These are phyloP conservation scores for Stenolophus ochropezus DNA, from an alignment of 2,888 invertebrate species.

Conservation along the genomic window DNA sequence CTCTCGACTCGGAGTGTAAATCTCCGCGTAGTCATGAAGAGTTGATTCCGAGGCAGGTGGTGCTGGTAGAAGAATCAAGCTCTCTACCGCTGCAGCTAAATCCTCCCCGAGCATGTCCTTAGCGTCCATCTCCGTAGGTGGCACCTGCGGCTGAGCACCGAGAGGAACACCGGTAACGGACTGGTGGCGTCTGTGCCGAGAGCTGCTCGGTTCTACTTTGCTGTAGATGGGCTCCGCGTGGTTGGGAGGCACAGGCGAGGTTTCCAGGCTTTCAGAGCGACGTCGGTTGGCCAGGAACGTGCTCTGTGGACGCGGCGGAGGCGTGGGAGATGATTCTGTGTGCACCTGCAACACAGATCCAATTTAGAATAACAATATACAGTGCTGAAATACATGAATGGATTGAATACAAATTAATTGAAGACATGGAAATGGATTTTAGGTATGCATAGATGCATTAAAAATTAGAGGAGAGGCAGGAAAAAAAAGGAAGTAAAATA, in stretches of 20 bases:
- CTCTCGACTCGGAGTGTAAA: constrained; percentile 92
- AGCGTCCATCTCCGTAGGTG: constrained; percentile 58
- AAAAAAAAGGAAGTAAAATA: too few relatives aligned
- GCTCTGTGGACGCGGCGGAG: constrained; percentile 67
- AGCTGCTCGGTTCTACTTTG: constrained; percentile 69
- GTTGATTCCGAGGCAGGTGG: constrained; percentile 76
- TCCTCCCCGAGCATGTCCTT: constrained; percentile 77
- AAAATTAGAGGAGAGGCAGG: too few relatives aligned
- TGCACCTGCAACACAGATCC: constrained; percentile 60
- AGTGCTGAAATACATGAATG: too few relatives aligned
- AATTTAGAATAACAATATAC: not conserved
- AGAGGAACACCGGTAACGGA: constrained; percentile 74
- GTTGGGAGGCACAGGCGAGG: constrained; percentile 74
- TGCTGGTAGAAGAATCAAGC: constrained; percentile 73
- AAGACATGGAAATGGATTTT: too few relatives aligned
- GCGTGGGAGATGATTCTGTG: constrained; percentile 70
- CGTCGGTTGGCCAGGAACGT: constrained; percentile 57
- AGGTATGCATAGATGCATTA: too few relatives aligned
- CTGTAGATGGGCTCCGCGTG: constrained; percentile 71
- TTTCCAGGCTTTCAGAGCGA: constrained; percentile 78
- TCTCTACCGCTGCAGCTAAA: constrained; percentile 76
- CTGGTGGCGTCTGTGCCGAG: constrained; percentile 76
- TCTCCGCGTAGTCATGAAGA: constrained; percentile 92
- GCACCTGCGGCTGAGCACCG: constrained; percentile 63
- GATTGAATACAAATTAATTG: too few relatives aligned